Base-by-base conservation (phyloP, 2,797 vertebrate species). In the Sebastes aleutianus region DNA sequence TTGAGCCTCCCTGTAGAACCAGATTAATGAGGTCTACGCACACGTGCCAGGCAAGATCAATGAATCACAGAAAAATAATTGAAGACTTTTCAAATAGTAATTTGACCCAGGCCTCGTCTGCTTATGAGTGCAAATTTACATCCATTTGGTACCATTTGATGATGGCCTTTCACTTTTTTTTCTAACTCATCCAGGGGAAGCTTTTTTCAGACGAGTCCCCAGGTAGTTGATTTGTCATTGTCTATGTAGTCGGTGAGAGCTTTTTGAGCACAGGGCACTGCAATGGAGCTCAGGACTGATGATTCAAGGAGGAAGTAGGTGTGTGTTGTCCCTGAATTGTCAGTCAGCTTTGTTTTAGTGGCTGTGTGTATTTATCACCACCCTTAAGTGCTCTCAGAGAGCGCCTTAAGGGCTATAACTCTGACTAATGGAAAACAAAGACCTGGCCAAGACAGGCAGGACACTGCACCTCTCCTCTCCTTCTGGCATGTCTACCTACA, bases 341-440 rank as follows among this genome's bases (percentile, higher is more conserved):
- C 92, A 88, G 79, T 91, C 85, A 89, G 91, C 89, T 94, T 94
- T 93, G 89, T 92, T 95, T 91, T 91, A 92, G 83, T 85, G 81
- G 78, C 89, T 83, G 74, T 85, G 87, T 89, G 89, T 91, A 93
- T 96, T 95, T 95, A 94, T 95, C 91, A 89, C 91, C 85, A 86
- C 73, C 82, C 84, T 91, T 93, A 93, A 94, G 92, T 90, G 91
- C 92, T 93, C 90, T 89, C 90, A 74, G 81, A 83, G 88, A 89
- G 85, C 65, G 86, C 89, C 92, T 85, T 69, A 67, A 86, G 80
- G 79, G 86, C 87, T 79, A 93, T 95, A 94, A 94, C 91, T 94
- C 92, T 90, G 81, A 87, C 93, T 93, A 95, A 95, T 94, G 91
- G 93, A 92, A 93, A 94, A 92, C 91, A 90, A 90, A 93, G 89